A percentile compares a stretch with the other conserved stretches of the same genome.
These are phyloP conservation scores for Drosophila busckii DNA, from an alignment of 1,140 invertebrate genomes.

Conservation along the genomic window DNA sequence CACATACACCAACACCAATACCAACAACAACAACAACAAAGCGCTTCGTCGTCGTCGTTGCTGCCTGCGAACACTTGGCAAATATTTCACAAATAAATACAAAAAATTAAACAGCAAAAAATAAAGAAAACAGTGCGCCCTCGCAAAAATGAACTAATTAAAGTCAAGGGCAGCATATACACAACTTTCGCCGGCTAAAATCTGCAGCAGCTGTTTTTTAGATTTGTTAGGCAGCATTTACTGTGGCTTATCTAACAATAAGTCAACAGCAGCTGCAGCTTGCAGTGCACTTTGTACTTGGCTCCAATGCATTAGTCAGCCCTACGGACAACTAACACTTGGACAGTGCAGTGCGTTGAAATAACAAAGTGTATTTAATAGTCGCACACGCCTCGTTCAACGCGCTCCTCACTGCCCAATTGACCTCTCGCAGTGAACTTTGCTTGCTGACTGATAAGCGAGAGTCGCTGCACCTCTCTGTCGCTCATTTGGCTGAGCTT, in stretches of 20 bases:
- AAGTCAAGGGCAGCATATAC: conserved; percentile 46
- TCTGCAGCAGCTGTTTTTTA: background rate
- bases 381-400: background rate
- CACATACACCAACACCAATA: conserved; percentile 35
- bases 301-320: conserved; percentile 47
- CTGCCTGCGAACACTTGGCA: background rate
- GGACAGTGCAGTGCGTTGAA: background rate
- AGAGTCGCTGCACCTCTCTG: conserved; percentile 4
- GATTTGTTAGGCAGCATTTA: background rate
- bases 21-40: conserved; percentile 33
- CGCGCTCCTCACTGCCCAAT: conserved; percentile 34
- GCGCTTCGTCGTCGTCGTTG: conserved; percentile 16
- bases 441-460: conserved; percentile 42
- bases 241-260: conserved; percentile 1
- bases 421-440: conserved; percentile 60
- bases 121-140: conserved; percentile 17
- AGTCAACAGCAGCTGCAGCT: background rate
- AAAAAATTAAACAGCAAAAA: background rate
- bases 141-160: conserved; percentile 52
- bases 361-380: too few relatives aligned
- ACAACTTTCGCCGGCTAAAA: conserved; percentile 25
- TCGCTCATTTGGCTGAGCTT: background rate
- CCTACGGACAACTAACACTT: background rate
- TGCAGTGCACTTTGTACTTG: conserved; percentile 21
- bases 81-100: conserved; percentile 34